A percentile compares a stretch with the other conserved stretches of the same genome.
Conservation (phyloP, 2,113 vertebrate genomes). For the Hippocampus guttulatus region DNA sequence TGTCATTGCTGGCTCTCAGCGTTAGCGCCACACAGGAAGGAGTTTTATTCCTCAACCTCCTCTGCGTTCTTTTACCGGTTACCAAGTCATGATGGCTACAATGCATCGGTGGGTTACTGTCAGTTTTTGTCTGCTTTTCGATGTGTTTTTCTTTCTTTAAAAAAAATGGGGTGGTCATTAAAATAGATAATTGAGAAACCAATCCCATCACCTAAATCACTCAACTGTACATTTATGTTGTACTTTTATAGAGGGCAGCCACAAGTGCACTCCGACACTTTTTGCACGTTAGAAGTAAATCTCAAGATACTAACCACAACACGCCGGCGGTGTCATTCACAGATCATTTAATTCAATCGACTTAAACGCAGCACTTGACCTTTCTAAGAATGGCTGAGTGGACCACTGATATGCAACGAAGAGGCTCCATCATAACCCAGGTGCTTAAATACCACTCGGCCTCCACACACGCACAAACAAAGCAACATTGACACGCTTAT, state of each 20-base stretch:
- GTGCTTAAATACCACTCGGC: slow-evolving; percentile 6
- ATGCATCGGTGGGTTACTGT: neutral
- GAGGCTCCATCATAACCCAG: slow-evolving; percentile 2
- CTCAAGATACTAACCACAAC: neutral
- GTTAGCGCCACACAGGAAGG: neutral
- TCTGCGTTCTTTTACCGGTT: neutral
- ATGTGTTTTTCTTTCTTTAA: neutral
- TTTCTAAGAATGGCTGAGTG: slow-evolving; percentile 15
- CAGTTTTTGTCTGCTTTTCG: neutral
- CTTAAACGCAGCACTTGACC: slow-evolving; percentile 16
- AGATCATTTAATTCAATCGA: slow-evolving; percentile 11
- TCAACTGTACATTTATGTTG: neutral
- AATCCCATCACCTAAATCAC: neutral
- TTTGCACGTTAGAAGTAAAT: neutral
- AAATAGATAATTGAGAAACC: neutral
- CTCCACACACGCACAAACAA: slow-evolving; percentile 4
- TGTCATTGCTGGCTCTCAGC: neutral
- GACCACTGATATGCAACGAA: slow-evolving; percentile 4
- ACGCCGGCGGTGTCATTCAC: slow-evolving; percentile 1
- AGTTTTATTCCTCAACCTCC: neutral
- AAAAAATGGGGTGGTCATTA: no score
- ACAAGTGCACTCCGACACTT: slow-evolving; percentile 1
- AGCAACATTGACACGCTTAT: neutral
- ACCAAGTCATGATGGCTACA: neutral
- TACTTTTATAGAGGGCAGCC: slow-evolving; percentile 3